Percentiles rank a stretch among this genome's conserved stretches.
Evolutionary conservation across 2,797 vertebrate species (phyloP).

Genomic region (Peromyscus eremicus): DNA sequence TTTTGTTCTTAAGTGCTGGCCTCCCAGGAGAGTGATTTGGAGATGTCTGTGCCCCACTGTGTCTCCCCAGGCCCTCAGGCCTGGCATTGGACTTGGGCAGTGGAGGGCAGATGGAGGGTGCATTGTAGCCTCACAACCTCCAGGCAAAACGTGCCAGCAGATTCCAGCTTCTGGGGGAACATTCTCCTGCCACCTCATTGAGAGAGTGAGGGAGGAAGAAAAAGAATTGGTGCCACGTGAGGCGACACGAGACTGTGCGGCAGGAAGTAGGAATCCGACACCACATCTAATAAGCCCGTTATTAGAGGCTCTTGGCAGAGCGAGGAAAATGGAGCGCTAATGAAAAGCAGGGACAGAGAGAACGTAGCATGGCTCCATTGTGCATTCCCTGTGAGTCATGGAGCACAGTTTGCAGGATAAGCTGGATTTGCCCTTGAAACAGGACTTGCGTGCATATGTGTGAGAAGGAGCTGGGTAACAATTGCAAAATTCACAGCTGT

Average conservation of each 20-base stretch:
- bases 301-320: conserved; percentile 72
- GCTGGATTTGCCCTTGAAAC: neutral
- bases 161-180: neutral
- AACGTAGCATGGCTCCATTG: conserved; percentile 32
- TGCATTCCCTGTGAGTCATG: neutral
- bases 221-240: conserved; percentile 20
- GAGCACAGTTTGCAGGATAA: neutral
- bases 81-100: neutral
- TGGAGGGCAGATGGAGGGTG: neutral
- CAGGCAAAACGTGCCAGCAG: neutral
- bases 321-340: conserved; percentile 19
- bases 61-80: neutral
- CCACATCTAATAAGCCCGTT: conserved; percentile 67
- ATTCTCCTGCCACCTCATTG: conserved; percentile 42
- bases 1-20: neutral
- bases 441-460: neutral
- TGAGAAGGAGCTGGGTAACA: neutral
- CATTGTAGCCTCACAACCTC: neutral
- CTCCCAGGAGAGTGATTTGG: neutral
- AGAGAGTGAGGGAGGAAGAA: neutral
- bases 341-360: conserved; percentile 74
- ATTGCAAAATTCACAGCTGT: conserved; percentile 54
- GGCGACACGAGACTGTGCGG: neutral
- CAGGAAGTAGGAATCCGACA: conserved; percentile 58
- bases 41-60: neutral